Base-by-base conservation (phyloP, 1,140 invertebrate genomes). In the Chironomus tepperi region DNA sequence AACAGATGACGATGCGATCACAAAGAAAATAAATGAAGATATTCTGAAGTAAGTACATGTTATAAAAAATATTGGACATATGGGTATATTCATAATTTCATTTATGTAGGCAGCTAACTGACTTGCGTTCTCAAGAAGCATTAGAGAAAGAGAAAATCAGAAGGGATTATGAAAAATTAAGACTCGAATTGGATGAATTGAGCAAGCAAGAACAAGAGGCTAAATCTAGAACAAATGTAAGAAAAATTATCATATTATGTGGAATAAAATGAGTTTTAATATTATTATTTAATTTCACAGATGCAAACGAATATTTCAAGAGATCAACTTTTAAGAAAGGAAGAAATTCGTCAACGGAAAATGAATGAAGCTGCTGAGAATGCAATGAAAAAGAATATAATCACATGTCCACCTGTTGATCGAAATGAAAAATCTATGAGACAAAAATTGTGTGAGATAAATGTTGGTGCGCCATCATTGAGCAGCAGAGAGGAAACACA, bases 151-250 rank as follows among this genome's bases (percentile, higher is more conserved):
- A 70, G 15, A 70, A 74, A 42, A 72, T 72, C 42, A 34, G 74
- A 42, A 74, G 34, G 70, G 74, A 74, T 43, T 74, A 74, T 72
- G 74, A 74, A n/a, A 15, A 9, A 19, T 19, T 74, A n/a, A 15
- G 18, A n/a, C 9, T 19, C 3, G 57, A 74, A 43, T 19, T 74
- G 19, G 64, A 70, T 15, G 74, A 70, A 16, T 16, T 74, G 10
- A 64, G 18, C 3, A 64, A 74, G 9, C 43, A 64, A 7, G 47
- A 74, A 57, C 15, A 65, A 12, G 43, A 57, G 6, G 73, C 43
- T 21, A 19, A 65, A 18, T 24, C 19, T 64, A 57, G 18, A 21
- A 5, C 19, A 21, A 16, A 74, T 18, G 73, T 74, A 34, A 74
- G 73, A 34, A 3, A 8, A 67, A 21, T 19, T 70, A 18, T 70